Evolutionary conservation across 2,113 vertebrate species (phyloP), one percentile per base, ranked within the genome.

Genomic region (Nanorana parkeri): DNA sequence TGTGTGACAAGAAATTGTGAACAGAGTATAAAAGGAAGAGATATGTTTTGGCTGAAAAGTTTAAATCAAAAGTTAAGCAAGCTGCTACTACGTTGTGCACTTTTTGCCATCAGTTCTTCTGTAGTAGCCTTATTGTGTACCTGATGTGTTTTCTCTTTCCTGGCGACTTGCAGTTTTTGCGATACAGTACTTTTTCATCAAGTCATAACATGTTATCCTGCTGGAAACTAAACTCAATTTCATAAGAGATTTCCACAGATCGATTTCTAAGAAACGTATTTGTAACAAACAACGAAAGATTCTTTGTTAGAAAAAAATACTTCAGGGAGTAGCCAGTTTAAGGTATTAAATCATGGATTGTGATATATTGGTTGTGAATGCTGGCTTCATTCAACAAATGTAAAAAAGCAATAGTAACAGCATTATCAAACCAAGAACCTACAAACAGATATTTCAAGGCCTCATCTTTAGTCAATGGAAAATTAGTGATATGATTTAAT

Each of bases 261-360:
- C 67, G 56, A 80, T 80, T 60, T 47, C 26, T 69, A 79, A 29
- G 54, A 79, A 66, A 32, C 77, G 58, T 66, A 68, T 68, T 79
- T 68, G 29, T 74, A 74, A 74, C 52, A 68, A 29, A 79, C 32
- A 80, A 60, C 69, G 67, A 80, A 69, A 80, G 78, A 80, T 69
- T 29, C 32, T 61, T 60, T 69, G 66, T n/a, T 58, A 68, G 32
- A 36, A 68, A 56, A 60, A 68, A 68, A 68, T 79, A 47, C 66
- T 80, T 56, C 23, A 24, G 55, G 21, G 54, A 80, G 54, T 36
- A 68, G 15, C 51, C 19, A 20, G 51, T 66, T 55, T 24, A 29
- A 79, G 61, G 21, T 17, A 80, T 69, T 80, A 69, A 58, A 69
- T 69, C 78, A n/a, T 69, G 24, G 2, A 17, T 69, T 60, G 36